Conservation (phyloP, 2,888 invertebrate genomes). For the Lasioglossum lativentre region DNA sequence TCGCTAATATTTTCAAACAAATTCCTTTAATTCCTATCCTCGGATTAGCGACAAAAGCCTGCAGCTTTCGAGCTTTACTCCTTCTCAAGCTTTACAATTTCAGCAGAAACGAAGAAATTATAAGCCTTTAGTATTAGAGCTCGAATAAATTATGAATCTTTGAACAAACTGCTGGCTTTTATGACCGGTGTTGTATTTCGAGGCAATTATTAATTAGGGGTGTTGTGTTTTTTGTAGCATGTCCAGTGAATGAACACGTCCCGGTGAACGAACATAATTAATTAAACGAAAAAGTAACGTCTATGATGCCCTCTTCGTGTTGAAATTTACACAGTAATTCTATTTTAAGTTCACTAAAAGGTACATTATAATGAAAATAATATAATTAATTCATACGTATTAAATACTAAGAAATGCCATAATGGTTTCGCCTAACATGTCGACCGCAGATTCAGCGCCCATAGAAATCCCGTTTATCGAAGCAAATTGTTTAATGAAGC, state of each 20-base stretch:
- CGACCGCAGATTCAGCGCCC: too few species aligned
- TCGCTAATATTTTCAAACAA: neutral
- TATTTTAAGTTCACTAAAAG: neutral
- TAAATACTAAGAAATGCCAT: too few species aligned
- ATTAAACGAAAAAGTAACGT: neutral
- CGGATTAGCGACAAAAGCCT: neutral
- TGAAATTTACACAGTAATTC: neutral
- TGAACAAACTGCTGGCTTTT: neutral
- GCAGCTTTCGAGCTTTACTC: neutral
- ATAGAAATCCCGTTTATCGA: too few species aligned
- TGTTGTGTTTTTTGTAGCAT: neutral
- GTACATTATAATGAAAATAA: neutral
- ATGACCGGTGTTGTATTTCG: neutral
- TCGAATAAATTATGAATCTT: conserved; percentile 1
- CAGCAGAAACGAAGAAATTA: neutral
- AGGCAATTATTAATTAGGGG: neutral
- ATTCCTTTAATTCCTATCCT: neutral
- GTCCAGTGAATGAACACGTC: neutral
- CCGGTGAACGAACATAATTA: neutral
- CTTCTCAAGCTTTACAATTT: neutral
- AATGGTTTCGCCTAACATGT: too few species aligned
- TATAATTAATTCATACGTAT: too few species aligned
- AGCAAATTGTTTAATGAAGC: too few species aligned
- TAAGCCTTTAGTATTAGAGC: neutral
- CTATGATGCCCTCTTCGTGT: neutral